phyloP scores from a whole-genome alignment of 2,113 vertebrate species.

The Heterotis niloticus region DNA sequence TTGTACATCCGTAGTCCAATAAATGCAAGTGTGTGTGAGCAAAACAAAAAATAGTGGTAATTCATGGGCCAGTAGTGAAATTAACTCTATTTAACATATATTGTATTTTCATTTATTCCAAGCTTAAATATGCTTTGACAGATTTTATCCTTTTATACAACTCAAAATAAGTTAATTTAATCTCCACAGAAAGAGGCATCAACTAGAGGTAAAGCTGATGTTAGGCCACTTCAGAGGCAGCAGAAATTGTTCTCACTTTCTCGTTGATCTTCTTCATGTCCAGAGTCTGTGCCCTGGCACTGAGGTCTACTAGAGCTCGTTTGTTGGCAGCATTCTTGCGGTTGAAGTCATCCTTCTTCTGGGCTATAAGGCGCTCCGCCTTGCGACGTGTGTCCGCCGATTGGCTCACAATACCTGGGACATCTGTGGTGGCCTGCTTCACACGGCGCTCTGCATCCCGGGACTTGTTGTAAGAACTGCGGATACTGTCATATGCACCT shows the following conservation, averaged over 20 bases:
- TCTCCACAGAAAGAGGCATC: no score
- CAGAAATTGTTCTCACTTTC: slow-evolving; percentile 63
- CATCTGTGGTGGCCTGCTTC: slow-evolving; percentile 64
- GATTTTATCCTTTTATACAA: no score
- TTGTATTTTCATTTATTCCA: no score
- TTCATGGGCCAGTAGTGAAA: background rate
- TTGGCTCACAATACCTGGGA: slow-evolving; percentile 73
- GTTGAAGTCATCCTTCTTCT: slow-evolving; percentile 76
- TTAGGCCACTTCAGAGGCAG: background rate
- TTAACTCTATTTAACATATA: no score
- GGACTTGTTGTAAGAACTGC: slow-evolving; percentile 72
- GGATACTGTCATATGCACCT: slow-evolving; percentile 94
- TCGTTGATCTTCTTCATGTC: slow-evolving; percentile 82
- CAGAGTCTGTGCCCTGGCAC: slow-evolving; percentile 52
- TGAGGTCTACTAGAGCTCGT: slow-evolving; percentile 70
- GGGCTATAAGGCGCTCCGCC: slow-evolving; percentile 69
- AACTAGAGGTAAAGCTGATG: no score
- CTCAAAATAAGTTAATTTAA: no score
- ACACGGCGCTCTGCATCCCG: slow-evolving; percentile 71
- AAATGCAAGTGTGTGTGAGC: background rate
- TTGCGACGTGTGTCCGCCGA: slow-evolving; percentile 70
- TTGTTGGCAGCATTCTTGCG: slow-evolving; percentile 81
- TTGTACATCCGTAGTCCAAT: background rate
- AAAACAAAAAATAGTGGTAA: background rate
- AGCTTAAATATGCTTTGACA: no score